These are phyloP conservation scores for Cylloceria caligata DNA, from an alignment of 2,888 invertebrate species.

Conservation along the genomic window DNA sequence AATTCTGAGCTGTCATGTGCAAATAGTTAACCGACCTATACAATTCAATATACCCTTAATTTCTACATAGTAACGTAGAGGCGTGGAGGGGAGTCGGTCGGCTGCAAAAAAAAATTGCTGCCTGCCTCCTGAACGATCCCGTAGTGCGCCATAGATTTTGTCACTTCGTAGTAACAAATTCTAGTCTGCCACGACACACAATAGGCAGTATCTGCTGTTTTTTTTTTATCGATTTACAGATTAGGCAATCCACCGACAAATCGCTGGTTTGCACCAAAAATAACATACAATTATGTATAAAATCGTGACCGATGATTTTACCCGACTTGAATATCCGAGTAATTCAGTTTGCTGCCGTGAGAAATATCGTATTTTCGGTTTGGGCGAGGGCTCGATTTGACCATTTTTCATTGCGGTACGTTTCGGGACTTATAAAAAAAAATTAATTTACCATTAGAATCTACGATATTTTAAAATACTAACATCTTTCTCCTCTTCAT, in stretches of 20 bases:
- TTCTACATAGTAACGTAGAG: conserved; percentile 35
- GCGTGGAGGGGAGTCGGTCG: conserved; percentile 13
- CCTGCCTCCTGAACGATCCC: conserved; percentile 52
- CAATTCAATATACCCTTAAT: conserved; percentile 25
- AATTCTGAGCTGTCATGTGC: conserved; percentile 15
- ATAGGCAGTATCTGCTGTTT: conserved; percentile 64
- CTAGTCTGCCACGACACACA: conserved; percentile 56
- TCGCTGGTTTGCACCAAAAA: conserved; percentile 38
- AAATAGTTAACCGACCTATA: conserved; percentile 39
- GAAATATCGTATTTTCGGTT: conserved; percentile 31
- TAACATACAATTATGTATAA: conserved; percentile 31
- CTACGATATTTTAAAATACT: conserved; percentile 66
- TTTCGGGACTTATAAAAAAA: conserved; percentile 55
- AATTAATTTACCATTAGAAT: conserved; percentile 51
- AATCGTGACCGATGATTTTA: conserved; percentile 45
- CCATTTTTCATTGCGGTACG: conserved; percentile 36
- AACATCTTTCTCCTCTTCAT: conserved; percentile 50
- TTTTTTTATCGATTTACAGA: conserved; percentile 40
- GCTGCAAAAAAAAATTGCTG: conserved; percentile 57
- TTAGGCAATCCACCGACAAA: conserved; percentile 49
- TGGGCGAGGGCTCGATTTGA: conserved; percentile 31
- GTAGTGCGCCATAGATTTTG: conserved; percentile 43
- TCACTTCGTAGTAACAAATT: conserved; percentile 44
- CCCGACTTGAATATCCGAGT: conserved; percentile 39
- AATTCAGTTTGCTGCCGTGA: conserved; percentile 42